Conservation (phyloP, 2,113 vertebrate genomes). For the Mobula hypostoma region DNA sequence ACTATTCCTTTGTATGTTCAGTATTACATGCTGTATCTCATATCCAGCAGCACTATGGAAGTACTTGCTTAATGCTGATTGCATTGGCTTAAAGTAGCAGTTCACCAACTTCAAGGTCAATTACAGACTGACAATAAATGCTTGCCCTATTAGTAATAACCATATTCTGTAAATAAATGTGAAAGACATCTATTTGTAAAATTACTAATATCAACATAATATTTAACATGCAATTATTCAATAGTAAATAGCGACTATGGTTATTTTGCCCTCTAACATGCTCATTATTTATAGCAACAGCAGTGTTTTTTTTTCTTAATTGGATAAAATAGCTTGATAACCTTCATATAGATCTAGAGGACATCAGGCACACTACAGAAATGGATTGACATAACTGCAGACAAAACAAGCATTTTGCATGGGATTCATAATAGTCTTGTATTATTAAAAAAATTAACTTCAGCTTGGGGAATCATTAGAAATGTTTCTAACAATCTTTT, state of each 20-base stretch:
- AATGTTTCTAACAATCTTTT: neutral
- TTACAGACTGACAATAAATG: neutral
- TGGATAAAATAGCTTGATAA: neutral
- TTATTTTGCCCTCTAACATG: neutral
- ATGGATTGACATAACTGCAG: neutral
- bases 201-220: neutral
- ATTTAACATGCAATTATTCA: neutral
- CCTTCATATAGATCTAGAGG: neutral
- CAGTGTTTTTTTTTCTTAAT: neutral
- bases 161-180: neutral
- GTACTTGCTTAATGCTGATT: neutral
- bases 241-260: neutral
- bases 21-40: neutral
- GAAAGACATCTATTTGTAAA: neutral
- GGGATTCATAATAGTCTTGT: neutral
- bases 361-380: neutral
- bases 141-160: neutral
- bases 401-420: neutral
- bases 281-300: neutral
- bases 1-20: neutral
- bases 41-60: neutral
- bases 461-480: neutral
- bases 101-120: too few species aligned
- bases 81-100: neutral
- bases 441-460: neutral